These are phyloP conservation scores for Brachionus angularis DNA, from an alignment of 1,140 invertebrate genomes.

Conservation along the genomic window DNA sequence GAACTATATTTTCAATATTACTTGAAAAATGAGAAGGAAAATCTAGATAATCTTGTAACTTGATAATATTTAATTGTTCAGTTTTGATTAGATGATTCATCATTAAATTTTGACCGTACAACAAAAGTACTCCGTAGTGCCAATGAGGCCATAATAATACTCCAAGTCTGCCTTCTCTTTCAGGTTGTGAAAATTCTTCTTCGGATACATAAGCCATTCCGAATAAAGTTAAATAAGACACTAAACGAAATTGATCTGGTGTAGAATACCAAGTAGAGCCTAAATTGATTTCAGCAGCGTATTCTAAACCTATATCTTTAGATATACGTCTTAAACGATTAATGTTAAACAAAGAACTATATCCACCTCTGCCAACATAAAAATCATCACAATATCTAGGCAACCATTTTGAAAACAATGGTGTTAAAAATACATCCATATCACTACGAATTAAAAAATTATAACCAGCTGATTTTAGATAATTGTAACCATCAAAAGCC, in stretches of 20 bases:
- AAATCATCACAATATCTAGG: constrained; percentile 32
- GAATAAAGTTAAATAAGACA: constrained; percentile 32
- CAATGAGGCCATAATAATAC: constrained; percentile 22
- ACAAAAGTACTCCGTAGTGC: constrained; percentile 37
- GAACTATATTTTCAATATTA: constrained; percentile 15
- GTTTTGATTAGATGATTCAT: constrained; percentile 41
- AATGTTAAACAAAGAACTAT: constrained; percentile 18
- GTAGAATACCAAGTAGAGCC: constrained; percentile 41
- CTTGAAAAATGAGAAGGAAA: constrained; percentile 17
- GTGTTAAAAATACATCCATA: constrained; percentile 41
- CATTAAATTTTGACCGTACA: constrained; percentile 5
- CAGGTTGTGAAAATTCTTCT: constrained; percentile 30
- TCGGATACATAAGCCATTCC: constrained; percentile 39
- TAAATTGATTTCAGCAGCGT: background rate
- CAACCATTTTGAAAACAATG: constrained; percentile 24
- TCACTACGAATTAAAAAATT: constrained; percentile 26
- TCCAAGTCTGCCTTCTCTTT: constrained; percentile 29
- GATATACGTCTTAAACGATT: constrained; percentile 28
- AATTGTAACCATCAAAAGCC: constrained; percentile 37
- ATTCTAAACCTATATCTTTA: background rate
- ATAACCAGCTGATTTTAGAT: constrained; percentile 18
- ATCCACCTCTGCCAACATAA: constrained; percentile 37
- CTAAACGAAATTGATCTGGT: constrained; percentile 15
- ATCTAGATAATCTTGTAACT: constrained; percentile 13
- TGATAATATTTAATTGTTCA: constrained; percentile 16